Percentiles rank a stretch among this genome's conserved stretches.
Evolutionary conservation across 2,113 vertebrate species (phyloP).

Genomic region (Desmodus rotundus): DNA sequence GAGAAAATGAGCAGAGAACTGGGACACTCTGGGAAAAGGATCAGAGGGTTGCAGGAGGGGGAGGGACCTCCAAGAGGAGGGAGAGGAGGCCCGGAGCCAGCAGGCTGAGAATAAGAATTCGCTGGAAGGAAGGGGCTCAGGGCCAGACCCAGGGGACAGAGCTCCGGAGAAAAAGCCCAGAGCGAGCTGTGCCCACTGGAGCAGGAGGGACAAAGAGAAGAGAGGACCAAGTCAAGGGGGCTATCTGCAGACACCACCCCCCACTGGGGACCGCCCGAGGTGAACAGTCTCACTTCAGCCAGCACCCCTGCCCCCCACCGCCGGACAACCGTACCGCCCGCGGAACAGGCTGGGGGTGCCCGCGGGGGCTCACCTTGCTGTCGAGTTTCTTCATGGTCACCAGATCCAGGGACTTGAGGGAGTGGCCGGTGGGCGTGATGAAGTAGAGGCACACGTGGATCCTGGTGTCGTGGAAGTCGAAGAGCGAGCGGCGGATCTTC

Average conservation of each 20-base stretch:
- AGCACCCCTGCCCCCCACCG: too few species aligned
- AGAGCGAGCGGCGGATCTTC: conserved; percentile 98
- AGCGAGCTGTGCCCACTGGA: not conserved
- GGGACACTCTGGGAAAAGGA: accelerated
- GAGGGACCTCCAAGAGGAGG: not conserved
- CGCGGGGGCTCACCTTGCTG: conserved; percentile 87
- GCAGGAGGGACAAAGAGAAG: accelerated
- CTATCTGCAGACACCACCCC: accelerated
- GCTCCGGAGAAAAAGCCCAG: not conserved
- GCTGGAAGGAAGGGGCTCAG: not conserved
- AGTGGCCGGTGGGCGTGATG: conserved; percentile 96
- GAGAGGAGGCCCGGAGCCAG: not conserved
- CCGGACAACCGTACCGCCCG: not conserved
- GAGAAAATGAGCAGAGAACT: not conserved
- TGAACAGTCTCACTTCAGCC: not conserved
- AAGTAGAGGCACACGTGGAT: conserved; percentile 99
- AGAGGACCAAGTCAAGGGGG: accelerated
- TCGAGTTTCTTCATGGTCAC: conserved; percentile 99
- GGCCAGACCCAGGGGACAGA: not conserved
- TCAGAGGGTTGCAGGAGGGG: accelerated
- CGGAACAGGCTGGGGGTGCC: accelerated
- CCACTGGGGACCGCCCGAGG: not conserved
- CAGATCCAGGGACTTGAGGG: conserved; percentile 95
- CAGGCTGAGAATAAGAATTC: not conserved
- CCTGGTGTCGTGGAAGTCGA: conserved; percentile 96